A percentile compares a stretch with the other conserved stretches of the same genome.
phyloP scores from a whole-genome alignment of 64 coral and sea anemone species.

The Dendronephthya gigantea region DNA sequence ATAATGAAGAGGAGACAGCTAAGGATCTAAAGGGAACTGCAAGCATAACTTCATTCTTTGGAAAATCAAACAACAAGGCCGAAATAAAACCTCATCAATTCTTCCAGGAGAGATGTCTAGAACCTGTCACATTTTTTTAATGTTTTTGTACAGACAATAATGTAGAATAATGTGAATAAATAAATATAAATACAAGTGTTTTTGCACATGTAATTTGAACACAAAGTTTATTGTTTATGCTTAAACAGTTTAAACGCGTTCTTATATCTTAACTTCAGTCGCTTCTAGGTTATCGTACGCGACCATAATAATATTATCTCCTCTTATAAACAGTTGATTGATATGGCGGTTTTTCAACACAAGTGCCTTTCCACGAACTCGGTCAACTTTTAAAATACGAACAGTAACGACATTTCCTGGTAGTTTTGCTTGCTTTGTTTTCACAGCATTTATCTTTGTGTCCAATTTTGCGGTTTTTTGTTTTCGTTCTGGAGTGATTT shows the following conservation, averaged over 20 bases:
- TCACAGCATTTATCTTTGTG: background rate
- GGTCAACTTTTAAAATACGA: background rate
- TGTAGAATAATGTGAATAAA: too few relatives aligned
- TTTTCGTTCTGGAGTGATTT: background rate
- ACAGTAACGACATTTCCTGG: background rate
- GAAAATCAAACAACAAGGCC: slow-evolving; percentile 26
- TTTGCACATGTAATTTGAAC: too few relatives aligned
- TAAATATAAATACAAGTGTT: too few relatives aligned
- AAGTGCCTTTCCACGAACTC: slow-evolving; percentile 52
- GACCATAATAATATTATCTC: slow-evolving; percentile 97
- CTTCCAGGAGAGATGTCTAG: slow-evolving; percentile 64
- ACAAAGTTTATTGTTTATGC: too few relatives aligned
- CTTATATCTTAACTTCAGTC: background rate
- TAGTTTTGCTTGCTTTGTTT: background rate
- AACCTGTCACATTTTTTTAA: slow-evolving; percentile 67
- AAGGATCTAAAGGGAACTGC: slow-evolving; percentile 61
- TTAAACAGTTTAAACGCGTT: background rate
- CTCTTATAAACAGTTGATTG: slow-evolving; percentile 85
- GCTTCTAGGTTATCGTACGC: slow-evolving; percentile 23
- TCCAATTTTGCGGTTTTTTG: background rate
- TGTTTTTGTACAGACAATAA: background rate
- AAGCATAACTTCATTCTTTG: slow-evolving; percentile 68
- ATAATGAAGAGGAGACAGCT: slow-evolving; percentile 49
- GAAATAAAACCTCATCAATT: slow-evolving; percentile 57
- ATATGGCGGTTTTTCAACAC: slow-evolving; percentile 77